These are phyloP conservation scores for Carposina sasakii DNA, from an alignment of 1,140 invertebrate species.

Conservation along the genomic window DNA sequence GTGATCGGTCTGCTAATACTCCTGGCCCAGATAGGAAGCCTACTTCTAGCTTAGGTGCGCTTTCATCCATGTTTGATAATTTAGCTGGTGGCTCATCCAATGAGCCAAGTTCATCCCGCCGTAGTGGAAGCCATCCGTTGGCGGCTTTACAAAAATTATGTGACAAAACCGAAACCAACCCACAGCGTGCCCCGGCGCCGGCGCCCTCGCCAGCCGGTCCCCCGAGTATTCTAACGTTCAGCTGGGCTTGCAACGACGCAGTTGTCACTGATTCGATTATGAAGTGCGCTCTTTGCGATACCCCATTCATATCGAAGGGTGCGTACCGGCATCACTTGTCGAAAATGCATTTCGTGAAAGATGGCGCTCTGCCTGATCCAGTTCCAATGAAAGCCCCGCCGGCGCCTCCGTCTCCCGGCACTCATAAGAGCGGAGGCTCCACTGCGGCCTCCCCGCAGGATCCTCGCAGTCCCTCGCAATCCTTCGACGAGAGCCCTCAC, in stretches of 20 bases:
- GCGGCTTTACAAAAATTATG: conserved; percentile 95
- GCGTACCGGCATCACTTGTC: conserved; percentile 97
- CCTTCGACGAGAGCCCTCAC: conserved; percentile 92
- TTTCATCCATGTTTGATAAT: conserved; percentile 93
- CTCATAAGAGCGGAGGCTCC: conserved; percentile 67
- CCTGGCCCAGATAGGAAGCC: conserved; percentile 79
- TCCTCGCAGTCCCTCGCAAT: conserved; percentile 71
- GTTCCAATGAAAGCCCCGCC: conserved; percentile 73
- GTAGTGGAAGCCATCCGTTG: conserved; percentile 86
- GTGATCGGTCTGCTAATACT: conserved; percentile 82
- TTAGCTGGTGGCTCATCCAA: conserved; percentile 75
- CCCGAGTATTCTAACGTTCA: conserved; percentile 90
- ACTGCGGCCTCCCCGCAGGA: conserved; percentile 73
- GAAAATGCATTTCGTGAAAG: conserved; percentile 97
- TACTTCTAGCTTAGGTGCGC: conserved; percentile 82
- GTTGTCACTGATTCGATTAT: conserved; percentile 91
- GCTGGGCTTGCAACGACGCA: conserved; percentile 94
- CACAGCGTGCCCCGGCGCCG: conserved; percentile 56
- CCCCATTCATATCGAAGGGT: conserved; percentile 96
- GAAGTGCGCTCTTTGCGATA: conserved; percentile 97
- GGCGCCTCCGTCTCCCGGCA: conserved; percentile 51
- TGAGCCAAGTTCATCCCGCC: conserved; percentile 73
- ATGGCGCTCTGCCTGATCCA: conserved; percentile 85
- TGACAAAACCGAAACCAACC: conserved; percentile 91
- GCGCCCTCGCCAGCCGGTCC: conserved; percentile 75